Evolutionary conservation across 2,797 vertebrate genomes (phyloP).

Genomic region (Lutjanus campechanus): DNA sequence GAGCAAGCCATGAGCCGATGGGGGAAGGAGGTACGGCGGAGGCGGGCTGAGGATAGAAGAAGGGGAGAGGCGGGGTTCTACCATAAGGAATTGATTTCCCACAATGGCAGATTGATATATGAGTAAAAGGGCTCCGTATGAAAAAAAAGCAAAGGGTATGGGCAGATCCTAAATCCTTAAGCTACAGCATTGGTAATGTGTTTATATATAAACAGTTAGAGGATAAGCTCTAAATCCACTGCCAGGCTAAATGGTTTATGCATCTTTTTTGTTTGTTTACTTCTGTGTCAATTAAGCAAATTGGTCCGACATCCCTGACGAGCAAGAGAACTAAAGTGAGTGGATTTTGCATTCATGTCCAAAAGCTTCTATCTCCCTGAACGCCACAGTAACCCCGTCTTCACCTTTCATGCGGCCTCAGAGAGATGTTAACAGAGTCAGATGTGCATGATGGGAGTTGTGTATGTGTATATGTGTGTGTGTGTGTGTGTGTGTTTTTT

Average conservation of each 20-base stretch:
- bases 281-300: conserved; percentile 82
- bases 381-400: conserved; percentile 57
- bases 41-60: conserved; percentile 44
- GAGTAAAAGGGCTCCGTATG: conserved; percentile 55
- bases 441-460: conserved; percentile 70
- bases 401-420: conserved; percentile 73
- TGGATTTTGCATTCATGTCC: conserved; percentile 64
- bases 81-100: conserved; percentile 75
- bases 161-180: conserved; percentile 76
- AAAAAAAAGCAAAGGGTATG: conserved; percentile 47
- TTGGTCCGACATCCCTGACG: conserved; percentile 74
- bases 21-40: conserved; percentile 62
- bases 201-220: conserved; percentile 81
- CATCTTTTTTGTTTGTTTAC: conserved; percentile 80
- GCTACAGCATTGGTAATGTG: conserved; percentile 73
- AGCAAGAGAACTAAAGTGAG: conserved; percentile 64
- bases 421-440: conserved; percentile 74
- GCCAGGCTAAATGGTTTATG: conserved; percentile 82
- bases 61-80: conserved; percentile 43
- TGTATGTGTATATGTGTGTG: conserved; percentile 45
- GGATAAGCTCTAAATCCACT: conserved; percentile 81
- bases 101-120: conserved; percentile 69
- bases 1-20: conserved; percentile 75
- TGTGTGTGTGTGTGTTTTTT: conserved; percentile 20
- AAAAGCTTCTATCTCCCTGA: conserved; percentile 61